Evolutionary conservation across 2,888 invertebrate species (phyloP), one percentile per base, ranked within the genome.

Genomic region (Platerodrilus igneus): DNA sequence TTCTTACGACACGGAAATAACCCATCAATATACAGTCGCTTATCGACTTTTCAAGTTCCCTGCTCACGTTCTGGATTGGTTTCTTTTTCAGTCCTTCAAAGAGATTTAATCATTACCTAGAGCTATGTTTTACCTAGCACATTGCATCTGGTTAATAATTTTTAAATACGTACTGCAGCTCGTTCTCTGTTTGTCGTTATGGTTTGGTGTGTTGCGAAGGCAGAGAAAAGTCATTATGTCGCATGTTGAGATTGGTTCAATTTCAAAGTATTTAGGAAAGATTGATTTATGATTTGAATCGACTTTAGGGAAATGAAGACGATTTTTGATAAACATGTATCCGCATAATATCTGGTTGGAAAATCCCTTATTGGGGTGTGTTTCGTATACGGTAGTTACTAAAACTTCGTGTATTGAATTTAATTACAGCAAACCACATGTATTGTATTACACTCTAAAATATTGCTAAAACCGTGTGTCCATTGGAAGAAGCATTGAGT

Each of bases 31-130:
- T 54, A 57, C 52, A 50, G 52, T 52, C 55, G 52, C 50, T 55
- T 55, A 59, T 59, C 58, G 58, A 59, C 56, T 59, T 58, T 53
- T 55, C 56, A 54, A 51, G 56, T 55, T 59, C 53, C 53, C 60
- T 54, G 48, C 60, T 61, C 62, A 62, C 60, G 62, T 62, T 56
- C 52, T 50, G 57, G 56, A 61, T 61, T 61, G 62, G 60, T 60
- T 61, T 60, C 58, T 59, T 56, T 55, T 55, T 50, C 47, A 52
- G 48, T 51, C 46, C 50, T 39, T 47, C 47, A 50, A 37, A 53
- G 48, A 55, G 58, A 58, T 58, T 58, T 58, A 56, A 59, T 57
- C 59, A 49, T 47, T 49, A 43, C 48, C 44, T 41, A 27, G 26
- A 32, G 47, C 26, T 30, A 38, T 41, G 32, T 41, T 45, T 45